A percentile compares a stretch with the other conserved stretches of the same genome.
Conservation (phyloP, 2,888 invertebrate species). For the Argynnis bischoffii region DNA sequence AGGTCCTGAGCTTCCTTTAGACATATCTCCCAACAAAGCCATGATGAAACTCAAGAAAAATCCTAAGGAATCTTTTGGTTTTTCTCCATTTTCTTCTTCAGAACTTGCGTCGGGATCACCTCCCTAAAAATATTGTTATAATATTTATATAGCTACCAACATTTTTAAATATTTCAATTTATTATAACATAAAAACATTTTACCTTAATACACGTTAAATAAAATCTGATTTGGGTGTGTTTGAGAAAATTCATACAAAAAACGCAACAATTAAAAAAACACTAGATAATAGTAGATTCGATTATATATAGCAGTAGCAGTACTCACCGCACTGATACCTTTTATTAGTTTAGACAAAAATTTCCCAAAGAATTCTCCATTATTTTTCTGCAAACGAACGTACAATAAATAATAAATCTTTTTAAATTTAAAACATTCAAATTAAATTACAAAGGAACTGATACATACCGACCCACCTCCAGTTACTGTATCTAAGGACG, state of each 20-base stretch:
- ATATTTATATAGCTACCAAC: too few relatives aligned
- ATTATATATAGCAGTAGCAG: neutral
- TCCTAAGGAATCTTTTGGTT: slow-evolving; percentile 62
- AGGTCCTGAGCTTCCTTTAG: slow-evolving; percentile 63
- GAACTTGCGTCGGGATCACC: slow-evolving; percentile 56
- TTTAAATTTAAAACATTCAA: neutral
- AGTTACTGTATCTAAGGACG: slow-evolving; percentile 71
- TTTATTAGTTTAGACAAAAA: slow-evolving; percentile 68
- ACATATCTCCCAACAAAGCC: slow-evolving; percentile 71
- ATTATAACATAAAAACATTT: too few relatives aligned
- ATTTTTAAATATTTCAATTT: too few relatives aligned
- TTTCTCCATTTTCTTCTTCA: slow-evolving; percentile 52
- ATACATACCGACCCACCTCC: slow-evolving; percentile 75
- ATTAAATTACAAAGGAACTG: neutral
- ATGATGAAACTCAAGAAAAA: slow-evolving; percentile 65
- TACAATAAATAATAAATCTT: neutral
- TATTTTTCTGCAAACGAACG: slow-evolving; percentile 67
- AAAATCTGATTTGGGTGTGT: too few relatives aligned
- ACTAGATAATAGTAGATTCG: too few relatives aligned
- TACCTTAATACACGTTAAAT: too few relatives aligned
- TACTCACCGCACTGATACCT: slow-evolving; percentile 72
- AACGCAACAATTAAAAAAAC: too few relatives aligned
- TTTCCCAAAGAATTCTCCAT: slow-evolving; percentile 74
- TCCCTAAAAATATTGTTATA: slow-evolving; percentile 49
- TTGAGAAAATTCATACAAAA: too few relatives aligned